Base-by-base conservation (phyloP, 1,140 invertebrate species). In the Pteromalus puparum region DNA sequence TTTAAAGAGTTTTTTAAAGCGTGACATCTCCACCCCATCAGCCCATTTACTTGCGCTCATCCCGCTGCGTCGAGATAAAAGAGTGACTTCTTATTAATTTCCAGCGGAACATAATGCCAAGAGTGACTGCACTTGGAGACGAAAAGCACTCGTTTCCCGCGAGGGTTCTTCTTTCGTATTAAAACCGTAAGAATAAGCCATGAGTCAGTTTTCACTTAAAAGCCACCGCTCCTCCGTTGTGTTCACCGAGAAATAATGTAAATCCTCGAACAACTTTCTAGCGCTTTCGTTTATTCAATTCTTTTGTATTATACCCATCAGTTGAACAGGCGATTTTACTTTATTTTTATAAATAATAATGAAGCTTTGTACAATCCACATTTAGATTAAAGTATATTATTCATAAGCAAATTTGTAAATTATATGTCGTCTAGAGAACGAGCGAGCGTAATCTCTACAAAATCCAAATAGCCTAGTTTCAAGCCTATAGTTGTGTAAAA, bases 51-150 rank as follows among this genome's bases (percentile, higher is more conserved):
- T 61, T 6, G 4, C 18, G 1, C 77, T 80, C 73, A 82, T 82
- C 70, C 61, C 21, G 10, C 1, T 21, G 38, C 10, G 30, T 30
- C 26, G 48, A 82, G 28, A 38, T 74, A 74, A 82, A 74, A 34
- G 48, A 10, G 24, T 24, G 53, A 61, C 18, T 26, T 48, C 38
- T 82, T 76, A 82, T 82, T 75, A 82, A 82, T 82, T 82, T 61
- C 73, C 21, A 18, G 53, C 24, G n/a, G 1, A 76, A 82, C 53
- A 46, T 67, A 61, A 82, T 82, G 67, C 67, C 65, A 26, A 46
- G 53, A 46, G 75, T 46, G 68, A 34, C 75, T 76, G 53, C 73
- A 76, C 53, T 67, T 76, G 42, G 21, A n/a, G 26, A 24, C 42
- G 28, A 82, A 65, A 82, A 75, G 73, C 15, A 30, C 46, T 53